Percentiles rank a stretch among this genome's conserved stretches.
These are phyloP conservation scores for Brachionus koreanus DNA, from an alignment of 1,140 invertebrate genomes.

Conservation along the genomic window DNA sequence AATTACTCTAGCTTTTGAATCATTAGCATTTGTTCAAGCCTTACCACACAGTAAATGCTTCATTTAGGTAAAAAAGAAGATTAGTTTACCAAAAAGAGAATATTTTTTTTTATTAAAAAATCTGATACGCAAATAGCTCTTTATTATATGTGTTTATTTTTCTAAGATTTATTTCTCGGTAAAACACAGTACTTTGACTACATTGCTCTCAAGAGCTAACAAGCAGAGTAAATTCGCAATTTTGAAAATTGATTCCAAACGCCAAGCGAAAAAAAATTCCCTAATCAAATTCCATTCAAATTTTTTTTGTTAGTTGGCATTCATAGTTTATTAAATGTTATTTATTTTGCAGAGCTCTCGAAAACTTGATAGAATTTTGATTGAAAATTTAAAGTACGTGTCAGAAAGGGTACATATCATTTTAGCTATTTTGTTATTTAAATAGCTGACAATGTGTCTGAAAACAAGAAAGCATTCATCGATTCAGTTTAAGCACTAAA, in stretches of 20 bases:
- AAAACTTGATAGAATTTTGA: background rate
- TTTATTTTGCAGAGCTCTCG: background rate
- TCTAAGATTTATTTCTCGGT: background rate
- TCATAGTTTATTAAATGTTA: background rate
- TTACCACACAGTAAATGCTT: background rate
- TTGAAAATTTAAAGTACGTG: background rate
- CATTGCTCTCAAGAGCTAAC: background rate
- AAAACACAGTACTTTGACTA: background rate
- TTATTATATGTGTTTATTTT: background rate
- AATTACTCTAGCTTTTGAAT: background rate
- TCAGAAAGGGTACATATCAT: background rate
- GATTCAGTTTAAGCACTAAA: background rate
- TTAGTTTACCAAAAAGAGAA: background rate
- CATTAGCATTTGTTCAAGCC: background rate
- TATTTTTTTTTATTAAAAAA: background rate
- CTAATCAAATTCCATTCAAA: background rate
- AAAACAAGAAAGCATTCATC: background rate
- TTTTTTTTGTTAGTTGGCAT: background rate
- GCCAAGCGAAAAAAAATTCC: background rate
- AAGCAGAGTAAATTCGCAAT: background rate
- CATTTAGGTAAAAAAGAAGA: background rate
- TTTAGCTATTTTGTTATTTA: background rate
- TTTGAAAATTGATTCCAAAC: constrained; percentile 8
- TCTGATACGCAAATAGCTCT: background rate
- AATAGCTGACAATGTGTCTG: background rate